Evolutionary conservation across 2,113 vertebrate genomes (phyloP).

Genomic region (Oreochromis spilurus): DNA sequence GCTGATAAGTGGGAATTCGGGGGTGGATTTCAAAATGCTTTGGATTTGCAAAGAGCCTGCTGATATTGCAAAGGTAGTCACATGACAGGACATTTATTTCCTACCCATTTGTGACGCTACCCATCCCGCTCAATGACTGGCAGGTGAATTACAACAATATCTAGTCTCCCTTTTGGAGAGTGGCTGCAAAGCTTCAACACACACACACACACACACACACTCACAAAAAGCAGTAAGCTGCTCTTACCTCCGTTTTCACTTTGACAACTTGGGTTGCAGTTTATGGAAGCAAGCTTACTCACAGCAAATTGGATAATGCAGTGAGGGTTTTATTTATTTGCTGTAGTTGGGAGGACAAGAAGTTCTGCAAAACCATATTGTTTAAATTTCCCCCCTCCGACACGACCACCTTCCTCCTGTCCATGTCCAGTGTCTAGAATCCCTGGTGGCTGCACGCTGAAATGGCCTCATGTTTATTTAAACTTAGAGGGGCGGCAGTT

Average conservation of each 20-base stretch:
- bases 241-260: slow-evolving; percentile 1
- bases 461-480: slow-evolving; percentile 71
- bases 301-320: slow-evolving; percentile 28
- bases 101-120: neutral
- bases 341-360: neutral
- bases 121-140: neutral
- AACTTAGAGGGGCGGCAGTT: slow-evolving; percentile 19
- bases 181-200: neutral
- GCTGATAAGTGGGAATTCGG: slow-evolving; percentile 52
- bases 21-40: slow-evolving; percentile 43
- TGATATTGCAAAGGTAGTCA: slow-evolving; percentile 36
- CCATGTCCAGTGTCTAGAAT: slow-evolving; percentile 20
- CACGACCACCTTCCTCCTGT: neutral
- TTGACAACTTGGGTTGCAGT: slow-evolving; percentile 22
- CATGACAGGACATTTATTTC: slow-evolving; percentile 44
- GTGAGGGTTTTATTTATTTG: slow-evolving; percentile 5
- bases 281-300: slow-evolving; percentile 8
- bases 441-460: slow-evolving; percentile 22
- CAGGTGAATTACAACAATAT: slow-evolving; percentile 9
- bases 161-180: neutral
- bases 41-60: slow-evolving; percentile 16
- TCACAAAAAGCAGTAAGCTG: neutral
- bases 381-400: neutral
- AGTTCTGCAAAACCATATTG: neutral
- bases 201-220: neutral